Conservation (phyloP, 2,888 invertebrate genomes). For the Ormyrus labotus region DNA sequence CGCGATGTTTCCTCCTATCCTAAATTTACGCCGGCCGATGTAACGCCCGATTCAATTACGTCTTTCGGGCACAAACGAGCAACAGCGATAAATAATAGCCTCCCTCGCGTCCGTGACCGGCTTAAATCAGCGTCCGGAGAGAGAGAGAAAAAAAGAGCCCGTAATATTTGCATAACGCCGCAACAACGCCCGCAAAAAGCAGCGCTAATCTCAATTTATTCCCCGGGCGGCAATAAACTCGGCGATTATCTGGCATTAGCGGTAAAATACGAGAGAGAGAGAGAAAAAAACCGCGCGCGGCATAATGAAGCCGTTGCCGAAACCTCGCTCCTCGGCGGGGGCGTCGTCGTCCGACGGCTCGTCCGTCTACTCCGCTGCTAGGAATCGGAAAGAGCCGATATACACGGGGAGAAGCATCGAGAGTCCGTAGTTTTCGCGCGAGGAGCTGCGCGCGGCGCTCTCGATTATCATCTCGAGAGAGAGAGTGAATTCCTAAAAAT, state of each 20-base stretch:
- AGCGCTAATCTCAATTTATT: conserved; percentile 23
- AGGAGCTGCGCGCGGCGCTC: background rate
- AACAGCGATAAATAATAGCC: no score
- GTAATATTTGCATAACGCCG: no score
- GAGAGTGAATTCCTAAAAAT: conserved; percentile 56
- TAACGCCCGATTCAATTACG: no score
- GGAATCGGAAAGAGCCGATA: background rate
- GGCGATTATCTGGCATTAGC: conserved; percentile 10
- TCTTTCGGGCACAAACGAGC: no score
- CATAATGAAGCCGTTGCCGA: conserved; percentile 23
- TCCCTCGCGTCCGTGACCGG: no score
- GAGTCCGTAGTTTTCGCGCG: background rate
- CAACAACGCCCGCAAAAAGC: no score
- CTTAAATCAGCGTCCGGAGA: no score
- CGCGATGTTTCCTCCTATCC: no score
- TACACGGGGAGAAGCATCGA: background rate
- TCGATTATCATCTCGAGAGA: background rate
- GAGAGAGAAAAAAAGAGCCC: no score
- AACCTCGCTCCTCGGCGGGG: background rate
- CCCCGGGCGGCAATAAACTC: conserved; percentile 7
- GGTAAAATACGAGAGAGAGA: no score
- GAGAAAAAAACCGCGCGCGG: background rate
- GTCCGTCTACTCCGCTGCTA: background rate
- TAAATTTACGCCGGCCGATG: no score
- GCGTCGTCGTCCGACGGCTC: background rate